Evolutionary conservation across 2,113 vertebrate species (phyloP), one percentile per base, ranked within the genome.

Genomic region (Xerus inauris): DNA sequence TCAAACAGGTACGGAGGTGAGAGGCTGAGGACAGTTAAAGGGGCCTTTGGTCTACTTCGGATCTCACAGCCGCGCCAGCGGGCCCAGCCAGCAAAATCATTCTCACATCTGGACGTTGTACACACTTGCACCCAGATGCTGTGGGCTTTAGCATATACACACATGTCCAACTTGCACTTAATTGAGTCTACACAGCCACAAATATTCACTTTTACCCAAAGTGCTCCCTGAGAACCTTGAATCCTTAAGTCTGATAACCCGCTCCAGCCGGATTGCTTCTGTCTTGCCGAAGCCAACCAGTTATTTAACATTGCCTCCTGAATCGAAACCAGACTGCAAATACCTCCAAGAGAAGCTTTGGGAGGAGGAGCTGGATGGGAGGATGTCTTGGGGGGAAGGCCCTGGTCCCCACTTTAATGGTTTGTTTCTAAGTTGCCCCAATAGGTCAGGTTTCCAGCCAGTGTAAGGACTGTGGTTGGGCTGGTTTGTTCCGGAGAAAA

Each of bases 261-360:
- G 32, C 16, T 3, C 75, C 59, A 73, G 75, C 28, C 32, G 8
- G 10, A 76, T 57, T n/a, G 92, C 89, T 84, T 83, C 82, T 81
- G 85, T 49, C 67, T 38, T 40, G 67, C 72, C 0, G 57, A 81
- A 87, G 72, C 38, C 24, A 8, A 71, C 49, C 71, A 32, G 80
- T 94, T 90, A 81, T 67, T 97, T 95, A 89, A 96, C 80, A 87
- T 89, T 64, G 77, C 79, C 32, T 95, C 54, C 72, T 38, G 83
- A 97, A 97, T 96, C 38, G 91, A 96, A 96, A 97, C 95, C 96
- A 94, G 88, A 97, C 77, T 30, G 38, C 86, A 84, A 65, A 89
- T 22, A 42, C 83, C 47, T 93, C 30, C 0, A 17, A 89, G 45
- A 94, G 76, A 91, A 96, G 83, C 51, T 24, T 69, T 72, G 59